Evolutionary conservation across 2,113 vertebrate genomes (phyloP), one percentile per base, ranked within the genome.

Genomic region (Semnopithecus entellus): DNA sequence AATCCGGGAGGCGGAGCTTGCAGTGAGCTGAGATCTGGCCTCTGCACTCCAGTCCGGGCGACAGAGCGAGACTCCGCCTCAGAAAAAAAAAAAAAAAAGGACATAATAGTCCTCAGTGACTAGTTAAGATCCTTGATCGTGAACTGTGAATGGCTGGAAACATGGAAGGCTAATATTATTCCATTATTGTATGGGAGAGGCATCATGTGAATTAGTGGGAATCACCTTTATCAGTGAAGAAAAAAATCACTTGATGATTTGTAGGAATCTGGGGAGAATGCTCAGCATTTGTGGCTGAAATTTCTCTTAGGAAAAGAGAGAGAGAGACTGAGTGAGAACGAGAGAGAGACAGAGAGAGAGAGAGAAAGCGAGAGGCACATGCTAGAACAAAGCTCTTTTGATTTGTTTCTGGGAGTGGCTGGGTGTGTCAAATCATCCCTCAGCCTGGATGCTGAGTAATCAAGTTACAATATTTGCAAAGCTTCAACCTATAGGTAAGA

Each of bases 391-490:
- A 8, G 6, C 93, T 96, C 86, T 89, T 88, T 55, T 97, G 97
- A 98, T 59, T 59, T 55, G 68, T 91, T 97, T 70, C 86, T 82
- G 96, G 98, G 98, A 97, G 98, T 81, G 98, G 92, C 96, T 84
- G 94, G 96, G 97, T 95, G 95, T 97, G 97, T 72, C 9, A 13
- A 38, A 38, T 92, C 78, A 85, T 64, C 92, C 16, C 1, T 14
- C 82, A 61, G 50, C n/a, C 75, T 9, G 20, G 96, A 93, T 91
- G 92, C 95, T 92, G 92, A 70, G 94, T 97, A 98, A 98, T 97
- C 68, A 64, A 95, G 3, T 96, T 88, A 88, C 96, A 91, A 98
- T 91, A 82, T 92, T 92, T 92, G 92, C 38, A 93, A 32, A 87
- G 40, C 92, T 96, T 94, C 80, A 55, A 90, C 80, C 94, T 93